Conservation (phyloP, 2,888 invertebrate genomes). For the Pseudococcus jackbeardsleyi region DNA sequence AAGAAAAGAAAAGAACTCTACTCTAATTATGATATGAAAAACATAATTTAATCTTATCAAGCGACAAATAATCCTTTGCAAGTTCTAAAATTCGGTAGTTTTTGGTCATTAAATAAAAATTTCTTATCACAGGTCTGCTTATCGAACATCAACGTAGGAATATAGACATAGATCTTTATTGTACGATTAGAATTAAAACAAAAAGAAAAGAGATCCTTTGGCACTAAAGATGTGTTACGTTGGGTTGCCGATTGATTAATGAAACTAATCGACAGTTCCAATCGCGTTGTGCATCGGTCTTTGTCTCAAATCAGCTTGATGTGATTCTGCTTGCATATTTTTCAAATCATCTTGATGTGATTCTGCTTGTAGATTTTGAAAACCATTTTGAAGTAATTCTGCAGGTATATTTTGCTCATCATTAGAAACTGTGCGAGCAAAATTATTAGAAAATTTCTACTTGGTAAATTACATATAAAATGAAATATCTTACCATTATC, state of each 20-base stretch:
- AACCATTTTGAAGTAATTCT: not conserved
- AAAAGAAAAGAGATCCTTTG: constrained; percentile 9
- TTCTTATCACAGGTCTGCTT: constrained; percentile 57
- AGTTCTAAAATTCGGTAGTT: not conserved
- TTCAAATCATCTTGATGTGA: not conserved
- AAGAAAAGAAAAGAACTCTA: not conserved
- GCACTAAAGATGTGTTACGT: not conserved
- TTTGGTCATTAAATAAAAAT: constrained; percentile 50
- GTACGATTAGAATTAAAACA: not conserved
- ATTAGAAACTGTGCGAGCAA: too few species aligned
- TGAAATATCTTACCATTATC: too few species aligned
- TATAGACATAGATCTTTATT: constrained; percentile 21
- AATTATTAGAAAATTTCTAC: too few species aligned
- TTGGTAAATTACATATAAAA: too few species aligned
- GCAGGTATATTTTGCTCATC: not conserved
- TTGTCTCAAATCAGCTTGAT: constrained; percentile 45
- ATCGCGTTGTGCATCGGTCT: not conserved
- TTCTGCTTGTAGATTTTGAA: not conserved
- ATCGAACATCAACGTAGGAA: constrained; percentile 36
- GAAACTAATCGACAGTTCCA: constrained; percentile 16
- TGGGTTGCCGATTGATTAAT: not conserved
- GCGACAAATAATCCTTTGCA: not conserved
- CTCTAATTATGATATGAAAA: constrained; percentile 20
- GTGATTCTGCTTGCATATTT: not conserved
- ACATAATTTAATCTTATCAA: not conserved